Conservation (phyloP, 2,888 invertebrate species). For the Chymomyza amoena region DNA sequence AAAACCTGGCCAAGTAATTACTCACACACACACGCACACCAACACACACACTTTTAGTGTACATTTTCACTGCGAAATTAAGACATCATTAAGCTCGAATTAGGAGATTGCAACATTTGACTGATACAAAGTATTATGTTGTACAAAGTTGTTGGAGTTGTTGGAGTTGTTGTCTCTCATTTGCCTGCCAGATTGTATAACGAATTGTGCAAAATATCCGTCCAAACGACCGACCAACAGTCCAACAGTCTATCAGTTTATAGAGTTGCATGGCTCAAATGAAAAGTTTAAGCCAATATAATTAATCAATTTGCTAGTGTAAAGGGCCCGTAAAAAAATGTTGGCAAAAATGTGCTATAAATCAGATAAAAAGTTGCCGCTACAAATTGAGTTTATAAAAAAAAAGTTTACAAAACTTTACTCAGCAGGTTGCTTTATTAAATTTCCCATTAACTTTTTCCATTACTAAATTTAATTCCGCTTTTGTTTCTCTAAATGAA, state of each 20-base stretch:
- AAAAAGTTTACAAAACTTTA: background rate
- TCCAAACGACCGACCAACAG: background rate
- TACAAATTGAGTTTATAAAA: background rate
- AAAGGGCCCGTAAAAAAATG: background rate
- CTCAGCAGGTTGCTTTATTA: background rate
- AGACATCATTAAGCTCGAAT: slow-evolving; percentile 67
- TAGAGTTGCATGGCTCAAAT: slow-evolving; percentile 10
- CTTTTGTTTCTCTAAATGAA: background rate
- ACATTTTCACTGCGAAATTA: slow-evolving; percentile 61
- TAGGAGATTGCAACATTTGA: slow-evolving; percentile 59
- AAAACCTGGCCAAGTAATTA: slow-evolving; percentile 50
- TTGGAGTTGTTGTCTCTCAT: background rate
- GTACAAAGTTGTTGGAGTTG: background rate
- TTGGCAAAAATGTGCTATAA: background rate
- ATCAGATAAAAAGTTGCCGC: background rate
- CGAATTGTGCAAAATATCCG: slow-evolving; percentile 51
- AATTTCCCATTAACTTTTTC: background rate
- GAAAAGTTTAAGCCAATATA: slow-evolving; percentile 18
- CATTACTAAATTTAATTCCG: background rate
- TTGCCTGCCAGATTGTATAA: slow-evolving; percentile 43
- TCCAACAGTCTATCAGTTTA: background rate
- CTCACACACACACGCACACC: background rate
- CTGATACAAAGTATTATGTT: background rate
- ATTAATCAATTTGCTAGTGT: slow-evolving; percentile 32
- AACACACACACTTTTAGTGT: background rate